These are phyloP conservation scores for Cebidichthys violaceus DNA, from an alignment of 2,113 vertebrate genomes.

Conservation along the genomic window DNA sequence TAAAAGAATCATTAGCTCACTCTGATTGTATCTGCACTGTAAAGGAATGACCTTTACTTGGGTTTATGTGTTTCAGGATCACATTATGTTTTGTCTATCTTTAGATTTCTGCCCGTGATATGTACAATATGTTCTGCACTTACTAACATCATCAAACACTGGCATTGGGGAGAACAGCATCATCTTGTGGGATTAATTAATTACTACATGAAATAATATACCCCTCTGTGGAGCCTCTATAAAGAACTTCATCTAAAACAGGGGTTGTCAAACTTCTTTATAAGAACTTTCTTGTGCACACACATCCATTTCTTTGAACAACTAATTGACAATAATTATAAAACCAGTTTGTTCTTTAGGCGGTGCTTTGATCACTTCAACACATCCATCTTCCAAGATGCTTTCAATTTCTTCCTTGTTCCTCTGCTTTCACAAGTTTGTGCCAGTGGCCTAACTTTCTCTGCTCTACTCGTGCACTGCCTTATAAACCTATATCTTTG, in stretches of 20 bases:
- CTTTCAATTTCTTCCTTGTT: not conserved
- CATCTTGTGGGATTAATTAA: constrained; percentile 47
- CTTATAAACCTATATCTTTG: not conserved
- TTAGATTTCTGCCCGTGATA: not conserved
- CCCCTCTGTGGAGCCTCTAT: not conserved
- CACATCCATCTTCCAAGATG: not conserved
- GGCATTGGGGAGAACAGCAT: constrained; percentile 35
- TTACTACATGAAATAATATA: constrained; percentile 20
- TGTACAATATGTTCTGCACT: not conserved
- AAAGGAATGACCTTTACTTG: not conserved
- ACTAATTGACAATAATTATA: not conserved
- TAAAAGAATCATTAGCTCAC: not conserved
- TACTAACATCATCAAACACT: not conserved
- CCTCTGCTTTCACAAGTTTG: not conserved
- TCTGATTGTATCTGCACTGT: not conserved
- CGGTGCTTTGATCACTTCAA: not conserved
- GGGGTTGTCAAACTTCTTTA: not conserved
- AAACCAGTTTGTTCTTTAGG: not conserved
- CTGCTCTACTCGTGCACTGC: not conserved
- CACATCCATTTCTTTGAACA: too few relatives aligned
- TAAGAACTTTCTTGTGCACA: not conserved
- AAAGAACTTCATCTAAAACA: not conserved
- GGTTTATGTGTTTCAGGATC: constrained; percentile 15
- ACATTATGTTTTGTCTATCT: not conserved
- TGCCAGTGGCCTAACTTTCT: not conserved